phyloP scores from a whole-genome alignment of 2,797 vertebrate genomes.

The Catostomus latipinnis region DNA sequence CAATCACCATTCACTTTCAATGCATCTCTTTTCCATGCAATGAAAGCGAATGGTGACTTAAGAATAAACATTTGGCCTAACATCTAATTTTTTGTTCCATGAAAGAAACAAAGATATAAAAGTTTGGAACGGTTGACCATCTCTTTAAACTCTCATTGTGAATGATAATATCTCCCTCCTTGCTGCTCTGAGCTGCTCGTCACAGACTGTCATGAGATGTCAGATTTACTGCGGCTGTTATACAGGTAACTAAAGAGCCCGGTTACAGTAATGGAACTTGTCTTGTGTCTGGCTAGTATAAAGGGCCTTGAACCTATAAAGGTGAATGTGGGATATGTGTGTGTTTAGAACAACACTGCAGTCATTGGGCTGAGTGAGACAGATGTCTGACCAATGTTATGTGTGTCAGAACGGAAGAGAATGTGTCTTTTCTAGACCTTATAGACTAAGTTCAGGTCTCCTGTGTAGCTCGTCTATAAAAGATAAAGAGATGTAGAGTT shows the following conservation, averaged over 20 bases:
- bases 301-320: constrained; percentile 2
- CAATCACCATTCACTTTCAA: no score
- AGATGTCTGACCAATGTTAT: constrained; percentile 40
- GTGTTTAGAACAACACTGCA: constrained; percentile 43
- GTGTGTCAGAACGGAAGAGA: constrained; percentile 31
- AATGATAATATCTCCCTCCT: constrained; percentile 11
- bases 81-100: no score
- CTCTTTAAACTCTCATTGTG: constrained; percentile 15
- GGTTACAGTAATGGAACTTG: constrained; percentile 21
- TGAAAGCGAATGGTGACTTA: no score
- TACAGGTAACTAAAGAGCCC: constrained; percentile 23
- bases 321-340: neutral
- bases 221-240: constrained; percentile 28
- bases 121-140: no score
- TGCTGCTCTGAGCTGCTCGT: neutral
- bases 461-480: constrained; percentile 27
- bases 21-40: no score
- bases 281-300: constrained; percentile 16
- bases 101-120: no score
- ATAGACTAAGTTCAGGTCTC: constrained; percentile 16
- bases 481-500: neutral
- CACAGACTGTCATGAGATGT: constrained; percentile 4
- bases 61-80: no score
- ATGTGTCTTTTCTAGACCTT: constrained; percentile 11
- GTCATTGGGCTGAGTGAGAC: constrained; percentile 48